Evolutionary conservation across 2,113 vertebrate species (phyloP).

Genomic region (Collichthys lucidus): DNA sequence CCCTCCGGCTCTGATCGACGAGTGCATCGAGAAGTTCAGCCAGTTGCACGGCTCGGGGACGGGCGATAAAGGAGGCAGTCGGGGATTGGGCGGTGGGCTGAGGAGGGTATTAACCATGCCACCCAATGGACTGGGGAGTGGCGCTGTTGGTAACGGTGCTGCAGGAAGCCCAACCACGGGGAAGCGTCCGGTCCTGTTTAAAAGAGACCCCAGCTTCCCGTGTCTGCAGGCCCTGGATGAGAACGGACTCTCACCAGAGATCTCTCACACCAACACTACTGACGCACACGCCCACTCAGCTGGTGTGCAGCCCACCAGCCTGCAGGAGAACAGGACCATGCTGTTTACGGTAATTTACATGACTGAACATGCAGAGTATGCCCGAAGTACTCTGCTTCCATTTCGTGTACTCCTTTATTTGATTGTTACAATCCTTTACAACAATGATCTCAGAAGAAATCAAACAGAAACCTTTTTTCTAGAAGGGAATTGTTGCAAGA

Average conservation of each 20-base stretch:
- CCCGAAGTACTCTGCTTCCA: not conserved
- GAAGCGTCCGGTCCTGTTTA: conserved; percentile 84
- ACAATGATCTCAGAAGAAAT: not conserved
- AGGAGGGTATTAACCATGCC: conserved; percentile 81
- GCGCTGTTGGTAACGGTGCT: conserved; percentile 35
- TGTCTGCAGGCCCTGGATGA: conserved; percentile 91
- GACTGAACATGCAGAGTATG: not conserved
- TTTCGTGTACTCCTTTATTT: not conserved
- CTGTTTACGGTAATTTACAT: conserved; percentile 90
- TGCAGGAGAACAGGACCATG: conserved; percentile 97
- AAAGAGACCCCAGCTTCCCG: conserved; percentile 87
- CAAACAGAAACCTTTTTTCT: not conserved
- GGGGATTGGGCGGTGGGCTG: conserved; percentile 53
- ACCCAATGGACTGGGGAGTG: conserved; percentile 52
- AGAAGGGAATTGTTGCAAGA: too few relatives aligned
- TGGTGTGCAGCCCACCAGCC: conserved; percentile 93
- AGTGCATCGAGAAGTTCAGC: conserved; percentile 97
- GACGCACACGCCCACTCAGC: conserved; percentile 70
- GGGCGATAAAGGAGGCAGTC: conserved; percentile 51
- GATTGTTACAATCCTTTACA: not conserved
- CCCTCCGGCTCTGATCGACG: conserved; percentile 94
- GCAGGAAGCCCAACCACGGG: conserved; percentile 80
- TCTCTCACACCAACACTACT: conserved; percentile 80
- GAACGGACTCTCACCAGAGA: conserved; percentile 88
- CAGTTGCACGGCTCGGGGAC: conserved; percentile 74